phyloP scores from a whole-genome alignment of 1,140 invertebrate genomes.

The Diorhabda carinulata region DNA sequence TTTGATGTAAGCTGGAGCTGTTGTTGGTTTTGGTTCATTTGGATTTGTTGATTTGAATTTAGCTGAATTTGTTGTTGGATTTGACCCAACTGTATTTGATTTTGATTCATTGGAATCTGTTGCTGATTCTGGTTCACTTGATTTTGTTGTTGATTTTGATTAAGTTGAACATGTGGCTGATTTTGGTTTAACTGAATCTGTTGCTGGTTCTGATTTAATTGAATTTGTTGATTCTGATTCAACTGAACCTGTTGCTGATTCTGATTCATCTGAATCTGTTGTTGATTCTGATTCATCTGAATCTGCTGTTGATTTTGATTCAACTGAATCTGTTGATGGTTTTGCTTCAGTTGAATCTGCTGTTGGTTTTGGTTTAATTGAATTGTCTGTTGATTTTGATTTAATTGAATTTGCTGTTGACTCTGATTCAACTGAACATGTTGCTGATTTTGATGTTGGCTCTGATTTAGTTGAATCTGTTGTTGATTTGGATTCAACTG shows the following conservation, averaged over 20 bases:
- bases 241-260: constrained; percentile 38
- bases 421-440: constrained; percentile 49
- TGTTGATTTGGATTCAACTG: constrained; percentile 34
- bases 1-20: constrained; percentile 32
- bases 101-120: constrained; percentile 31
- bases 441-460: constrained; percentile 24
- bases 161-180: constrained; percentile 23
- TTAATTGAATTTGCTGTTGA: constrained; percentile 53
- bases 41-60: constrained; percentile 29
- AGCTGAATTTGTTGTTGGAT: constrained; percentile 34
- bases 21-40: constrained; percentile 43
- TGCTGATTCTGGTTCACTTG: constrained; percentile 21
- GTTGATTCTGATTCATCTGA: constrained; percentile 45
- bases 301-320: constrained; percentile 45
- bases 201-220: constrained; percentile 30
- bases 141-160: constrained; percentile 22
- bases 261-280: constrained; percentile 35
- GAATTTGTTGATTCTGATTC: constrained; percentile 41
- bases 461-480: constrained; percentile 44
- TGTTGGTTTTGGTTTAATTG: constrained; percentile 35
- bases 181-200: constrained; percentile 19
- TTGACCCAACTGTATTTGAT: constrained; percentile 50
- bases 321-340: constrained; percentile 30
- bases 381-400: constrained; percentile 30
- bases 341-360: constrained; percentile 45